Evolutionary conservation across 2,113 vertebrate species (phyloP), one percentile per base, ranked within the genome.

Genomic region (Chunga burmeisteri): DNA sequence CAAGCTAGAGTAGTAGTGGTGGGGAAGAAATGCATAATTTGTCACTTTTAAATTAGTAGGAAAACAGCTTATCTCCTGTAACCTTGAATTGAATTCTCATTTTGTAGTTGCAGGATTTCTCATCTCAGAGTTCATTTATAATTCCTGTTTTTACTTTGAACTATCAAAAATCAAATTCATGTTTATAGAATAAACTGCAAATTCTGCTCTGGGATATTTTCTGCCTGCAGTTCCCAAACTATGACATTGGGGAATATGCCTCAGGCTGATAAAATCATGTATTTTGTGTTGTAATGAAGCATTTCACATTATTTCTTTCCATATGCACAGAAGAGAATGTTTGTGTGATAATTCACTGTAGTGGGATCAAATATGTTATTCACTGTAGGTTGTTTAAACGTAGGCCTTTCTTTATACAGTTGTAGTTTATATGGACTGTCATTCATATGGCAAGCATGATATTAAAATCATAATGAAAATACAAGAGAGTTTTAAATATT

Each of bases 121-220:
- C 52, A 78, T 96, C 70, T 62, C 58, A 30, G 40, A 63, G 14
- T 59, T 72, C 5, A 65, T 92, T 94, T 90, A 25, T 77, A 52
- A 85, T 82, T 80, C 49, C 82, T 58, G n/a, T 10, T 73, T 94
- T 89, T 83, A 66, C 90, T 91, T 94, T 88, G 88, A 94, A 73
- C 58, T 66, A 62, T 91, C 56, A 88, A 95, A 73, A 89, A 91
- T 49, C 25, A 93, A 94, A 93, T 95, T 74, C 78, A 44, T 88
- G 47, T 78, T 71, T 80, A 55, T 53, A 70, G 56, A 88, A 91
- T 59, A 70, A 68, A 52, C 56, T 40, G 49, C 77, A 65, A 36
- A 78, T 94, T 92, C 56, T 85, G 14, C 61, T 95, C 50, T 91
- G 49, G 44, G 62, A 18, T 96, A 66, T 96, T 93, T 95, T 81